Conservation (phyloP, 2,888 invertebrate genomes). For the Galerucella nymphaeae region DNA sequence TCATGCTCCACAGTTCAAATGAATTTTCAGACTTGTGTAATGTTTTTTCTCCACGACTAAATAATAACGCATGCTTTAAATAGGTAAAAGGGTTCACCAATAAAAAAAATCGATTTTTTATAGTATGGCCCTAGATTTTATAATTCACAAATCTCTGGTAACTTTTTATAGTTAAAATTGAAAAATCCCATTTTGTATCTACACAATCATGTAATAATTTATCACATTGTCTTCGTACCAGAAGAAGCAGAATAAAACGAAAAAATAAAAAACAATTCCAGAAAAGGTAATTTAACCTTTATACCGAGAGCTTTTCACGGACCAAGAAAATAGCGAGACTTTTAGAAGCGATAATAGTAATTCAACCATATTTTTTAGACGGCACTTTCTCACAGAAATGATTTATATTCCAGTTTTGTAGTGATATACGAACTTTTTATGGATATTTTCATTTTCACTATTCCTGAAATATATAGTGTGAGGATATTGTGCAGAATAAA, state of each 20-base stretch:
- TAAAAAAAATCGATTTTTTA: too few relatives aligned
- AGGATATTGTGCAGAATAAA: not conserved
- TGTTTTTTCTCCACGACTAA: too few relatives aligned
- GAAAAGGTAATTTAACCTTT: constrained; percentile 2
- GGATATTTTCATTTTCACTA: constrained; percentile 1
- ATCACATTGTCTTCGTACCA: not conserved
- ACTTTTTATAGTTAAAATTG: not conserved
- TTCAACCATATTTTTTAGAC: constrained; percentile 27
- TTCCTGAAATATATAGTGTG: not conserved
- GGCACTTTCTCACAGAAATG: constrained; percentile 20
- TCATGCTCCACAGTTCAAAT: too few relatives aligned
- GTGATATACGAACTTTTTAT: constrained; percentile 25
- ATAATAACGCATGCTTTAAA: too few relatives aligned
- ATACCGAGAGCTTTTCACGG: not conserved
- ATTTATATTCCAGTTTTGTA: constrained; percentile 20
- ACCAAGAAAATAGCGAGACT: constrained; percentile 4
- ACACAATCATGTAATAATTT: not conserved
- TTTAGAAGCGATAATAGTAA: constrained; percentile 26
- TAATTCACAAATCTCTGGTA: too few relatives aligned
- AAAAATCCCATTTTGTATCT: not conserved
- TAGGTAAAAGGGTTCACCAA: too few relatives aligned
- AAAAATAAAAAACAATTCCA: not conserved
- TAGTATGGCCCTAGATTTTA: too few relatives aligned
- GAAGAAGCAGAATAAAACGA: not conserved
- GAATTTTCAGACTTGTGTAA: too few relatives aligned